Base-by-base conservation (phyloP, 1,140 invertebrate genomes). In the Bacillus rossius region DNA sequence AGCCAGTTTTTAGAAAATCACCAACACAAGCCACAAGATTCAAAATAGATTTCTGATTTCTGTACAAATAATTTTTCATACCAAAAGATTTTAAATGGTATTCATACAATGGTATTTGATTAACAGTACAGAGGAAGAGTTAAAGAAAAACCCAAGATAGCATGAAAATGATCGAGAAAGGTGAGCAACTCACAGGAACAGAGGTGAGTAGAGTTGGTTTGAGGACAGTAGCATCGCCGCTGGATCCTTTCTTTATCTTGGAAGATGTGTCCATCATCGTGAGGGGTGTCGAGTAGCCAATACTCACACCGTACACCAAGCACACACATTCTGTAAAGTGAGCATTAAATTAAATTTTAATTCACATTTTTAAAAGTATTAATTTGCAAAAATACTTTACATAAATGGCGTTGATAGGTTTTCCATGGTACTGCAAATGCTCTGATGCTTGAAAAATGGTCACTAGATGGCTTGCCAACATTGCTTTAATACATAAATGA, bases 261-360 rank as follows among this genome's bases (percentile, higher is more conserved):
- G 90, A 95, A 42, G 94, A 94, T 3, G 91, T 87, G 73, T 99
- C 96, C 40, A 97, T 89, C 79, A 99, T 86, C 0, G 97, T 99
- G 20, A 94, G 75, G 0, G 96, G 91, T 0, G 94, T 94, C 1
- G 94, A 97, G 75, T 99, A 99, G 7, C 96, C 97, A 71, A 99
- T 96, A 3, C 88, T 83, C n/a, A 96, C 85, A 23, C 96, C 97
- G 69, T 76, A 75, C 13, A 80, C 68, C 48, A 84, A 62, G 65
- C 80, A 82, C 45, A 78, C 75, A 17, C 77, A 71, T 68, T 84
- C 82, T 75, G 67, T 50, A 71, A 55, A 42, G 17, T 41, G 14
- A 41, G 16, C 1, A 14, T 16, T n/a, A 41, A 14, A 41, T 14
- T 41, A 41, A 41, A n/a, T n/a, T n/a, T n/a, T 16, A 41, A 41